phyloP scores from a whole-genome alignment of 2,113 vertebrate species.

The Colius striatus region DNA sequence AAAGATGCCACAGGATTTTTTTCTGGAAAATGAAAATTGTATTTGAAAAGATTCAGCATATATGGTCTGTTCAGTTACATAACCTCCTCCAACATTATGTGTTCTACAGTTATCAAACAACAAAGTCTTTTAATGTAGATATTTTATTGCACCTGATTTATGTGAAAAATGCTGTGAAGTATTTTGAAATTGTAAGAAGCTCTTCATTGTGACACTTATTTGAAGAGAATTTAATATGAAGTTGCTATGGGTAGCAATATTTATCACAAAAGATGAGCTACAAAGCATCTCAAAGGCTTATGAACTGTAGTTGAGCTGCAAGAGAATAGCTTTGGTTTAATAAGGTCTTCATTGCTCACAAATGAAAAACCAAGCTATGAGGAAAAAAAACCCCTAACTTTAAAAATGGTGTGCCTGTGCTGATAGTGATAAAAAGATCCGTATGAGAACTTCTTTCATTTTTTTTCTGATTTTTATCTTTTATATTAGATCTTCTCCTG shows the following conservation, averaged over 20 bases:
- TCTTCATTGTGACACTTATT: not conserved
- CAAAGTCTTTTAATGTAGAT: not conserved
- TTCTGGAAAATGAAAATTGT: not conserved
- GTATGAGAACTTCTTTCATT: not conserved
- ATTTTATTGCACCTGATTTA: not conserved
- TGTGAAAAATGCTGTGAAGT: not conserved
- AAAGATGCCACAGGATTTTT: not conserved
- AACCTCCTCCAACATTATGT: not conserved
- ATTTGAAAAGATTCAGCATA: not conserved
- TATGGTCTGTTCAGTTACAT: not conserved
- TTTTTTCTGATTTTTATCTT: not conserved
- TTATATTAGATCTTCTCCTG: not conserved
- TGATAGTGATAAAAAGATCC: not conserved
- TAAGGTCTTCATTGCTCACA: not conserved
- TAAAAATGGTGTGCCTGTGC: not conserved
- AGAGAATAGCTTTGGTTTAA: not conserved
- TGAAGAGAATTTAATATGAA: not conserved
- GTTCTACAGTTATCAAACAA: not conserved
- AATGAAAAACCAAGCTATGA: not conserved
- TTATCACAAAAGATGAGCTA: not conserved
- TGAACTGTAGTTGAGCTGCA: not conserved
- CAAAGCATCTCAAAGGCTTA: not conserved
- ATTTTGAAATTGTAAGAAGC: not conserved
- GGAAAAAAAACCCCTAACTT: not conserved
- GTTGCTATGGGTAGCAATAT: not conserved